These are phyloP conservation scores for Sphenodon punctatus DNA, from an alignment of 2,797 vertebrate species.

Conservation along the genomic window DNA sequence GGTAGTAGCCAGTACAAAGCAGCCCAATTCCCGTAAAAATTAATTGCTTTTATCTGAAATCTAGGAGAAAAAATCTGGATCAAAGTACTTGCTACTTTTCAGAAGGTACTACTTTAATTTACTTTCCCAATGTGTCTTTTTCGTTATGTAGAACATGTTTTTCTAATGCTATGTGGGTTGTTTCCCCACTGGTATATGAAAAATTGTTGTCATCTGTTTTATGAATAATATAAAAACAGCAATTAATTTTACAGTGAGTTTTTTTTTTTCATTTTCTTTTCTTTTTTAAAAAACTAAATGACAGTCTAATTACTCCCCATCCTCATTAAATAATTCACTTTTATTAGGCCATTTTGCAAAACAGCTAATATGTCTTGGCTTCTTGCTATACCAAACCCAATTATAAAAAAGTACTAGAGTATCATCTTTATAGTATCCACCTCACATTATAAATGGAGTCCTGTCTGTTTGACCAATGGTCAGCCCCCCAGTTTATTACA, in stretches of 20 bases:
- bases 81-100: neutral
- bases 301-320: constrained; percentile 29
- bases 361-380: constrained; percentile 11
- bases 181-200: neutral
- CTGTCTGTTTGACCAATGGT: too few species aligned
- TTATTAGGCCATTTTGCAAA: constrained; percentile 46
- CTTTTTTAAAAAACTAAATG: neutral
- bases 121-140: neutral
- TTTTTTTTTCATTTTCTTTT: neutral
- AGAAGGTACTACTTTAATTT: neutral
- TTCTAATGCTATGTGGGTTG: neutral
- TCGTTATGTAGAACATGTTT: neutral
- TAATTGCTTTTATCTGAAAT: too few species aligned
- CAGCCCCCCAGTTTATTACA: too few species aligned
- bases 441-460: too few species aligned
- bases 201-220: constrained; percentile 34
- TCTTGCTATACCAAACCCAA: neutral
- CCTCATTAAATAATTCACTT: constrained; percentile 45
- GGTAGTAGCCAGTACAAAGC: neutral
- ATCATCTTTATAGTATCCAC: constrained; percentile 3
- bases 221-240: constrained; percentile 49
- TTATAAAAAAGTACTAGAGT: neutral
- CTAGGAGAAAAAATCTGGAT: neutral
- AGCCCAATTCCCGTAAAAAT: neutral
- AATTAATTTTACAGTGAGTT: constrained; percentile 5